These are phyloP conservation scores for Phyllostomus discolor DNA, from an alignment of 2,113 vertebrate genomes.

Conservation along the genomic window DNA sequence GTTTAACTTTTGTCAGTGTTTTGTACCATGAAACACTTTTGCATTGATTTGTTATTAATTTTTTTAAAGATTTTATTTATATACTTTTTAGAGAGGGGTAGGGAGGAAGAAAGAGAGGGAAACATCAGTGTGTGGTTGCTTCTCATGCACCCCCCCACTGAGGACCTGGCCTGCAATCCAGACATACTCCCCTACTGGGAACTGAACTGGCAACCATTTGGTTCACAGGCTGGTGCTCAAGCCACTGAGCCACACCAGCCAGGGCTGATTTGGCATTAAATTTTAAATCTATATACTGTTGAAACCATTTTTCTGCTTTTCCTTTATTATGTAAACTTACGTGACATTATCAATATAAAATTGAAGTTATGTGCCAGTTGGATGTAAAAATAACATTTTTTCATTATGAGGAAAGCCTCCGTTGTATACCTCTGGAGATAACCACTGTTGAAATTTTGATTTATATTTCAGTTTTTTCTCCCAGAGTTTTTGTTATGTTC, in stretches of 20 bases:
- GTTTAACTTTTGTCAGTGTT: constrained; percentile 28
- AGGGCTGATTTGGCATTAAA: background rate
- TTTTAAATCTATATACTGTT: background rate
- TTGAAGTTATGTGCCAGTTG: background rate
- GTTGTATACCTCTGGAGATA: background rate
- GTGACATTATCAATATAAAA: background rate
- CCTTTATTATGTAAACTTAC: background rate
- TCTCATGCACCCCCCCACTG: too few species aligned
- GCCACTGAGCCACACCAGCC: too few species aligned
- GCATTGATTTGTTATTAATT: constrained; percentile 5
- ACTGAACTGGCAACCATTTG: too few species aligned
- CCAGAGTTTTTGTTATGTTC: background rate
- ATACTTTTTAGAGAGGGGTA: too few species aligned
- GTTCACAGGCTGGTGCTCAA: too few species aligned
- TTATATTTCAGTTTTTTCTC: background rate
- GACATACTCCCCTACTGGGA: too few species aligned
- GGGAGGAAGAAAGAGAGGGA: too few species aligned
- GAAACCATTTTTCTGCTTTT: constrained; percentile 13
- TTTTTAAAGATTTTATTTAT: background rate
- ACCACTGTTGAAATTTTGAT: background rate
- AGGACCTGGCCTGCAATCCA: too few species aligned
- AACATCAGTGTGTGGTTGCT: too few species aligned
- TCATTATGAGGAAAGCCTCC: background rate
- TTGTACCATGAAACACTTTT: constrained; percentile 30
- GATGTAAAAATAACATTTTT: constrained; percentile 14